A percentile compares a stretch with the other conserved stretches of the same genome.
phyloP scores from a whole-genome alignment of 1,140 invertebrate genomes.

The Drosophila parabipectinata region DNA sequence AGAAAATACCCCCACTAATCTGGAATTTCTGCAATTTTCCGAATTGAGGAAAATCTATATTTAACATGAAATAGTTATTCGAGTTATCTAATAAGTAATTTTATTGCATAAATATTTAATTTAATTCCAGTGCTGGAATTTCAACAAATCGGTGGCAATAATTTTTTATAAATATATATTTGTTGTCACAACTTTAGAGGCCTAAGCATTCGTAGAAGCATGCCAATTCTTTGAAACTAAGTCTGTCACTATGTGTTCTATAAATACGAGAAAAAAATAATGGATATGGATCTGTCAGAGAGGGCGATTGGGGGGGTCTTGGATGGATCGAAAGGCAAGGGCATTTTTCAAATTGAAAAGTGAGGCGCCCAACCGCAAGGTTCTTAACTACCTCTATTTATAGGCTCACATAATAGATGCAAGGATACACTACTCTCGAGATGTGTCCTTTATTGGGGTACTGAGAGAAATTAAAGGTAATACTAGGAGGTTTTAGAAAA shows the following conservation, averaged over 20 bases:
- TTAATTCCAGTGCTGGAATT: neutral
- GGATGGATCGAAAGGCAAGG: constrained; percentile 6
- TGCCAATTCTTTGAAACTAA: constrained; percentile 50
- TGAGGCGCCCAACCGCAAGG: constrained; percentile 71
- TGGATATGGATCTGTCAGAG: neutral
- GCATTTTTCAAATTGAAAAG: constrained; percentile 83
- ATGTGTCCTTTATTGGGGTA: neutral
- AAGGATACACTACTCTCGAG: constrained; percentile 5
- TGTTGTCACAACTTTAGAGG: constrained; percentile 24
- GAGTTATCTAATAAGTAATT: neutral
- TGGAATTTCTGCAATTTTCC: constrained; percentile 7
- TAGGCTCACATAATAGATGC: constrained; percentile 73
- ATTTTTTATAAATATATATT: neutral
- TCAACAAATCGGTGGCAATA: neutral
- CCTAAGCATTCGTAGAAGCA: constrained; percentile 36
- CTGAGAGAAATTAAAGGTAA: neutral
- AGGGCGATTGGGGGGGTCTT: neutral
- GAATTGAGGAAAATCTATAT: constrained; percentile 1
- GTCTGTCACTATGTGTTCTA: constrained; percentile 23
- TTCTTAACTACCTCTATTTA: constrained; percentile 83
- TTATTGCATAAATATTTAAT: neutral
- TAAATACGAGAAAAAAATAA: constrained; percentile 9
- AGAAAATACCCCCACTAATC: constrained; percentile 14
- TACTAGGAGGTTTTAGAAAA: too few relatives aligned
- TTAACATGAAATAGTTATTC: neutral